Conservation (phyloP, 2,797 vertebrate genomes). For the Acrossocheilus wenchowensis region DNA sequence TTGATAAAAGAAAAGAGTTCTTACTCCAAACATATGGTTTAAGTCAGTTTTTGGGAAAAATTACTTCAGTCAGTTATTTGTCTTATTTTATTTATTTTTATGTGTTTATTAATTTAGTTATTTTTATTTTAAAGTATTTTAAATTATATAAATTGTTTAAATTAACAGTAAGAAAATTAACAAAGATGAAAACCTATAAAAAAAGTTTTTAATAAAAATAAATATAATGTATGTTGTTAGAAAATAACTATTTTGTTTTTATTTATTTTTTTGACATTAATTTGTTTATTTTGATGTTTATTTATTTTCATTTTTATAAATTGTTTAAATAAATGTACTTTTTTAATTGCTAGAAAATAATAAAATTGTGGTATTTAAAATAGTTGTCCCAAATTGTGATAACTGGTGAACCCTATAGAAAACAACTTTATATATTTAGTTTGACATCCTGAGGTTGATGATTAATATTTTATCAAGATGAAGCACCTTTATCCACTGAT, state of each 20-base stretch:
- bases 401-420: background rate
- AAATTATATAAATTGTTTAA: background rate
- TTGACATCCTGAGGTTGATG: background rate
- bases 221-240: background rate
- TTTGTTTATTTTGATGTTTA: background rate
- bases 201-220: background rate
- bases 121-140: background rate
- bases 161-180: background rate
- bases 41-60: background rate
- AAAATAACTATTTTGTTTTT: background rate
- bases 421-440: background rate
- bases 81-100: background rate
- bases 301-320: too few relatives aligned
- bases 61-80: background rate
- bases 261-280: background rate
- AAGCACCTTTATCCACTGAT: too few relatives aligned
- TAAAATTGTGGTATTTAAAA: background rate
- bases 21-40: background rate
- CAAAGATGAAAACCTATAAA: background rate
- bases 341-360: background rate
- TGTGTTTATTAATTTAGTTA: background rate
- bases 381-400: background rate
- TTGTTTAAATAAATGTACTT: background rate
- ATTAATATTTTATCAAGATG: background rate
- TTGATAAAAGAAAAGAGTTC: background rate